phyloP scores from a whole-genome alignment of 2,888 invertebrate genomes.

The Halictus ligatus region DNA sequence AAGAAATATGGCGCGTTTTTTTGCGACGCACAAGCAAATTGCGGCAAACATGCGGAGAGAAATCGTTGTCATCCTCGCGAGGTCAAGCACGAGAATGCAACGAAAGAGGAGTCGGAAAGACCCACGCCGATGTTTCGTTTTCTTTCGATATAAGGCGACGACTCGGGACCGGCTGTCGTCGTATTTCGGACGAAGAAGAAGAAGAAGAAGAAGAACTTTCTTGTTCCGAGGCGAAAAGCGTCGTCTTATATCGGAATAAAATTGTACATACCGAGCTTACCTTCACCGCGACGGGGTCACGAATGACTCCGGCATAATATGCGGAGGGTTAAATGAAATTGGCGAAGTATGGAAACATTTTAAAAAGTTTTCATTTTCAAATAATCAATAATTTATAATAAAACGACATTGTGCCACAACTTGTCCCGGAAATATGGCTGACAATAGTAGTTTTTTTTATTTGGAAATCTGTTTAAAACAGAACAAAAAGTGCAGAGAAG shows the following conservation, averaged over 20 bases:
- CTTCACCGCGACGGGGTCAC: too few species aligned
- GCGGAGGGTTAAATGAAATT: too few species aligned
- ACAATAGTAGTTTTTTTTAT: background rate
- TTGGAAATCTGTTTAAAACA: background rate
- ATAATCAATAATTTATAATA: conserved; percentile 4
- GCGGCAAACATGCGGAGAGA: background rate
- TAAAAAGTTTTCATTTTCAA: background rate
- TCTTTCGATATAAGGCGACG: too few species aligned
- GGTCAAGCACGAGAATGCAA: background rate
- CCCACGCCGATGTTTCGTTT: too few species aligned
- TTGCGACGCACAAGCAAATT: background rate
- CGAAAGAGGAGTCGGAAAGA: background rate
- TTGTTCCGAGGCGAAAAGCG: too few species aligned
- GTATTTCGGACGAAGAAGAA: too few species aligned
- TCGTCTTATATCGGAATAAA: too few species aligned
- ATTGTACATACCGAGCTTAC: too few species aligned
- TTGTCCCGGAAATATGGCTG: background rate
- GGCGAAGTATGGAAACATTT: too few species aligned
- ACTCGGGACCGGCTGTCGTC: too few species aligned
- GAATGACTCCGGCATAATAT: too few species aligned
- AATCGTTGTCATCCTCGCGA: background rate
- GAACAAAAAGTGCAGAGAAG: background rate
- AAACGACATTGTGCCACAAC: background rate
- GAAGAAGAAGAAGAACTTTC: too few species aligned
- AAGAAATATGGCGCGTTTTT: background rate